phyloP scores from a whole-genome alignment of 2,113 vertebrate species.

The Clarias macrocephalus region DNA sequence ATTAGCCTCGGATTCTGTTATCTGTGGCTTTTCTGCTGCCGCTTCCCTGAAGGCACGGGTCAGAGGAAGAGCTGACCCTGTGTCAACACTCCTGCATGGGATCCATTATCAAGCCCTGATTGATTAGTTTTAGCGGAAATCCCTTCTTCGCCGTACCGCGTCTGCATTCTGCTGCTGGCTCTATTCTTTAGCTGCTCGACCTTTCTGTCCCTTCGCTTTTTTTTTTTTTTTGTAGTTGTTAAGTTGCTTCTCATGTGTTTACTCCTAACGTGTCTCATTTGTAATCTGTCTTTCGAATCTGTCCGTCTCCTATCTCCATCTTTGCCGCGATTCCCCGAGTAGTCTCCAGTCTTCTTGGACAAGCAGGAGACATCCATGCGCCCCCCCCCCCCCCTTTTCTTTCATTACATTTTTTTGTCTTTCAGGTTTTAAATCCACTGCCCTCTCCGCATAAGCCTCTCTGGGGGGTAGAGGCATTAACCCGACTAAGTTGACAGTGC shows the following conservation, averaged over 20 bases:
- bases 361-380: neutral
- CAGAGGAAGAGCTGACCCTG: slow-evolving; percentile 78
- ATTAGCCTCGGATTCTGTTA: slow-evolving; percentile 75
- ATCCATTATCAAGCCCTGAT: slow-evolving; percentile 80
- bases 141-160: slow-evolving; percentile 65
- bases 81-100: slow-evolving; percentile 77
- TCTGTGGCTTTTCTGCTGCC: slow-evolving; percentile 72
- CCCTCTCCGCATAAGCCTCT: slow-evolving; percentile 40
- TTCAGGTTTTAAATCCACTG: slow-evolving; percentile 45
- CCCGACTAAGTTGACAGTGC: slow-evolving; percentile 44
- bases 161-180: slow-evolving; percentile 55
- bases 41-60: slow-evolving; percentile 68
- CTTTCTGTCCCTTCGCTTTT: slow-evolving; percentile 37
- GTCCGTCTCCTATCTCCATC: slow-evolving; percentile 2
- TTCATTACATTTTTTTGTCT: neutral
- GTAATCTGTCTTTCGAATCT: neutral
- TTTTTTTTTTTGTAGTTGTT: slow-evolving; percentile 28
- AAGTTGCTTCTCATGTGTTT: neutral
- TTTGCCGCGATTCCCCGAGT: neutral
- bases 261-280: neutral
- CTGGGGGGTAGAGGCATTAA: slow-evolving; percentile 32
- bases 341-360: slow-evolving; percentile 29
- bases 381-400: slow-evolving; percentile 9
- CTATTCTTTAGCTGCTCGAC: slow-evolving; percentile 60
- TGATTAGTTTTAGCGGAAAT: slow-evolving; percentile 82